phyloP scores from a whole-genome alignment of 2,888 invertebrate genomes.

The Lagria hirta region DNA sequence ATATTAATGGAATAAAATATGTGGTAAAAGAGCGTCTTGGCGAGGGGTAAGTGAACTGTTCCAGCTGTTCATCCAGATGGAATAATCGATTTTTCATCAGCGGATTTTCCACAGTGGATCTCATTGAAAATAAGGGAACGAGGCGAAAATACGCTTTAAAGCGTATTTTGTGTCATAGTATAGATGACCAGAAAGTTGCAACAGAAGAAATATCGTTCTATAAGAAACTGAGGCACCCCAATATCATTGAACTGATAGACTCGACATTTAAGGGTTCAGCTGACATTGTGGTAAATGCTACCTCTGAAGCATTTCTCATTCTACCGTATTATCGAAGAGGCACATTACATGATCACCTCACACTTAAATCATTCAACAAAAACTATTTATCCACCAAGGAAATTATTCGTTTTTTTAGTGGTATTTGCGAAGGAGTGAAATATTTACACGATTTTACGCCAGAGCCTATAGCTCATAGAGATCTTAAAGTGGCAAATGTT shows the following conservation, averaged over 20 bases:
- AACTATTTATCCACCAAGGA: slow-evolving; percentile 66
- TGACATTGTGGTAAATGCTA: slow-evolving; percentile 67
- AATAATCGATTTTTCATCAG: slow-evolving; percentile 56
- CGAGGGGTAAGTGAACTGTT: slow-evolving; percentile 64
- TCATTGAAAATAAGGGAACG: slow-evolving; percentile 69
- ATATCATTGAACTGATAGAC: slow-evolving; percentile 73
- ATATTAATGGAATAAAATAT: slow-evolving; percentile 71
- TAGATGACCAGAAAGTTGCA: slow-evolving; percentile 73
- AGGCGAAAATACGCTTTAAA: slow-evolving; percentile 74
- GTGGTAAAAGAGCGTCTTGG: slow-evolving; percentile 70
- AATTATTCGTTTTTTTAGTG: slow-evolving; percentile 68
- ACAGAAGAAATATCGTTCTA: slow-evolving; percentile 74
- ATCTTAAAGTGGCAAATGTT: slow-evolving; percentile 84
- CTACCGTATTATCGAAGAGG: slow-evolving; percentile 79
- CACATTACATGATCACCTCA: slow-evolving; percentile 70
- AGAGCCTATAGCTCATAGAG: slow-evolving; percentile 76
- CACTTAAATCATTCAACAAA: slow-evolving; percentile 59
- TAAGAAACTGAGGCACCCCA: slow-evolving; percentile 68
- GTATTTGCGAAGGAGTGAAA: slow-evolving; percentile 73
- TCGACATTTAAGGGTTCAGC: slow-evolving; percentile 64
- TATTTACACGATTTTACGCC: slow-evolving; percentile 74
- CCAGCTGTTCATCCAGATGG: too few relatives aligned
- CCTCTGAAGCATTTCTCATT: slow-evolving; percentile 72
- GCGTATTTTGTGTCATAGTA: slow-evolving; percentile 76
- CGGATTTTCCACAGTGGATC: slow-evolving; percentile 78